phyloP scores from a whole-genome alignment of 2,113 vertebrate genomes.

The Anoplopoma fimbria region DNA sequence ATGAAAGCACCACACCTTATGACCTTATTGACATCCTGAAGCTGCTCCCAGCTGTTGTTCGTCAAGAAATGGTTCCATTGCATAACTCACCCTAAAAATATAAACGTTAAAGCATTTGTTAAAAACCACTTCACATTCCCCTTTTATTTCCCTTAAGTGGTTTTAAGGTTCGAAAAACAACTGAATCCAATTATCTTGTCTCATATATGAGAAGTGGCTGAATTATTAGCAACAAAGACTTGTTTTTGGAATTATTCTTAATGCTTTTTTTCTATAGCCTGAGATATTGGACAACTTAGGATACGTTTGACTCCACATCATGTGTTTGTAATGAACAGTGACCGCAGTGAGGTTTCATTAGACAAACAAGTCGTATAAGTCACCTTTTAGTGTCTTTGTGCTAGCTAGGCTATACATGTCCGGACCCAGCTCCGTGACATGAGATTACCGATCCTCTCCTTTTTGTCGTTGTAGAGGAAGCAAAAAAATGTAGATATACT shows the following conservation, averaged over 20 bases:
- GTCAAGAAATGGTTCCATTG: neutral
- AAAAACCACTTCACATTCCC: neutral
- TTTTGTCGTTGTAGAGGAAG: neutral
- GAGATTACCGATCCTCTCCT: neutral
- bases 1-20: too few species aligned
- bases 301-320: neutral
- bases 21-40: neutral
- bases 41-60: neutral
- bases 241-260: neutral
- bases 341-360: too few species aligned
- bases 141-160: neutral
- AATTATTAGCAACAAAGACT: neutral
- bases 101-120: neutral
- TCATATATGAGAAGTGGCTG: neutral
- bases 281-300: neutral
- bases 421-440: neutral
- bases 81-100: neutral
- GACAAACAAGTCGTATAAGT: too few species aligned
- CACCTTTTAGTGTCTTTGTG: neutral
- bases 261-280: neutral
- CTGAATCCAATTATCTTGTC: neutral
- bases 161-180: neutral
- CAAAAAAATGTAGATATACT: neutral
- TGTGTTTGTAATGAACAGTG: neutral
- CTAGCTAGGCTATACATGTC: neutral